These are phyloP conservation scores for Drosophila parthenogenetica DNA, from an alignment of 2,888 invertebrate genomes.

Conservation along the genomic window DNA sequence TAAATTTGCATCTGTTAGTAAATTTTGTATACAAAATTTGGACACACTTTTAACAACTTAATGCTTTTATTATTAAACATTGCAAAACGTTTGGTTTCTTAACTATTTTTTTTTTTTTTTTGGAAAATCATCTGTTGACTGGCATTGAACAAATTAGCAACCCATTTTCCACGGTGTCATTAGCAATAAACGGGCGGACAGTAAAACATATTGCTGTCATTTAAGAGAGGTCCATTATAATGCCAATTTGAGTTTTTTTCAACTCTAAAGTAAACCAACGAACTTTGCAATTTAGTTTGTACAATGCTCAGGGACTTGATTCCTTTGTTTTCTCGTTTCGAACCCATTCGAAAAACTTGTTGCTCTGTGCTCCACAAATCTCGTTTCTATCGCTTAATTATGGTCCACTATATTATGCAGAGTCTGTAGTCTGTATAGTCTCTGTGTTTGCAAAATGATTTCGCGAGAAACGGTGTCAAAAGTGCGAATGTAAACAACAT, in stretches of 20 bases:
- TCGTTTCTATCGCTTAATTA: neutral
- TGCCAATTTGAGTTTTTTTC: constrained; percentile 6
- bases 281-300: neutral
- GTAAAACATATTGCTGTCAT: constrained; percentile 26
- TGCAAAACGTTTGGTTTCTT: constrained; percentile 18
- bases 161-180: constrained; percentile 72
- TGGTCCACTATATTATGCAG: neutral
- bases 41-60: constrained; percentile 29
- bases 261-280: neutral
- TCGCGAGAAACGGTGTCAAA: too few relatives aligned
- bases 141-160: constrained; percentile 52
- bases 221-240: constrained; percentile 20
- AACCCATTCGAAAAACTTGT: neutral
- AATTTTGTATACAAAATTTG: neutral
- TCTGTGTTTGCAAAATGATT: too few relatives aligned
- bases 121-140: constrained; percentile 31
- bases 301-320: neutral
- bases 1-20: neutral
- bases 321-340: neutral
- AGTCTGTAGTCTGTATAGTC: too few relatives aligned
- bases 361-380: neutral
- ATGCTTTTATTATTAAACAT: constrained; percentile 49
- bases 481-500: too few relatives aligned
- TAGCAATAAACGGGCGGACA: constrained; percentile 20
- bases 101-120: constrained; percentile 14